phyloP scores from a whole-genome alignment of 2,113 vertebrate species.

The Melanotaenia duboulayi region DNA sequence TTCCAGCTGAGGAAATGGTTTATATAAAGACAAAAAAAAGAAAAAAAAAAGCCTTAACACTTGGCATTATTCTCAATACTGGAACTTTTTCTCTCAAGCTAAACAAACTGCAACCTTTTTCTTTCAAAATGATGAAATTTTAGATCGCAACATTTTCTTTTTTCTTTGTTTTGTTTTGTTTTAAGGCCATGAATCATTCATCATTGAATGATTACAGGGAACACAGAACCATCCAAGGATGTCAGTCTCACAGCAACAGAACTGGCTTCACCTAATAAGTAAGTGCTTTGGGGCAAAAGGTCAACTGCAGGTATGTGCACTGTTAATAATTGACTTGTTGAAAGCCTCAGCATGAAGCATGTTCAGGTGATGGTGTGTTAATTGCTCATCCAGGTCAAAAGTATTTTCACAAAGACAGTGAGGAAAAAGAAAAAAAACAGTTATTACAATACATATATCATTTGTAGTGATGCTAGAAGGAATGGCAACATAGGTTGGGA shows the following conservation, averaged over 20 bases:
- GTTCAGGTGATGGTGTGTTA: conserved; percentile 54
- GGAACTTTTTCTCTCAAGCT: conserved; percentile 8
- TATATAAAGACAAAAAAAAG: neutral
- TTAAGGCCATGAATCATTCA: conserved; percentile 41
- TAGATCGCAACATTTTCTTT: neutral
- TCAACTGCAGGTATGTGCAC: conserved; percentile 77
- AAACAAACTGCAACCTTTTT: neutral
- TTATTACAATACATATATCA: neutral
- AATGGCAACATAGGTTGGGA: neutral
- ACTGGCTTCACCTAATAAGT: conserved; percentile 77
- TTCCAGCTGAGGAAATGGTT: neutral
- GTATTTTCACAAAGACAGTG: conserved; percentile 40
- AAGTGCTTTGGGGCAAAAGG: conserved; percentile 82
- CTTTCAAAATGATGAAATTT: conserved; percentile 11
- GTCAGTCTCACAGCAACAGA: conserved; percentile 79
- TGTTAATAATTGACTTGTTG: conserved; percentile 80
- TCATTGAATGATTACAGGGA: conserved; percentile 61
- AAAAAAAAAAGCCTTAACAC: neutral
- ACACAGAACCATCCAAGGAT: conserved; percentile 53
- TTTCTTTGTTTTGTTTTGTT: conserved; percentile 37
- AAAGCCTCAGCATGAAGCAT: conserved; percentile 52
- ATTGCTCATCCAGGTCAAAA: conserved; percentile 59
- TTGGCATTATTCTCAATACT: conserved; percentile 7
- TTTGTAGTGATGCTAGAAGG: neutral
- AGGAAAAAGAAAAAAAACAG: conserved; percentile 20